phyloP scores from a whole-genome alignment of 2,113 vertebrate species.

The Psettodes erumei region DNA sequence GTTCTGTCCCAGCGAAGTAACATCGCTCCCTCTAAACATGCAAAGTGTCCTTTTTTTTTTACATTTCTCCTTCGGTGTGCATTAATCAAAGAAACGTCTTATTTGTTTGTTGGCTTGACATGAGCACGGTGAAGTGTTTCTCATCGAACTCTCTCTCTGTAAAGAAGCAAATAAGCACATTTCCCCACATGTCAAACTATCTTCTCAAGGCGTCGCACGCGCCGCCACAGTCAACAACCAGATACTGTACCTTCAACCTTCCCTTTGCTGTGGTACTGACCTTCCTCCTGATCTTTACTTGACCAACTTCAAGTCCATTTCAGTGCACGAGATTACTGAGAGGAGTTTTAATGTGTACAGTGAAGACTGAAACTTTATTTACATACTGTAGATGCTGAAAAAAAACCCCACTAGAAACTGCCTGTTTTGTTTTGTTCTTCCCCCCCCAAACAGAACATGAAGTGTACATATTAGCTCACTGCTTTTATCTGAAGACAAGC shows the following conservation, averaged over 20 bases:
- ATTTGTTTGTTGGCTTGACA: neutral
- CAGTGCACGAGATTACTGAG: conserved; percentile 55
- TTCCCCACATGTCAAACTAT: conserved; percentile 16
- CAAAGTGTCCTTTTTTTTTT: neutral
- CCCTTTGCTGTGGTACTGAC: conserved; percentile 68
- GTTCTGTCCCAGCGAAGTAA: neutral
- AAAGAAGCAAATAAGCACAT: neutral
- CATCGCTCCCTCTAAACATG: neutral
- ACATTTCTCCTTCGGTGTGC: neutral
- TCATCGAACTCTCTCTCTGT: neutral
- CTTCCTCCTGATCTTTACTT: conserved; percentile 70
- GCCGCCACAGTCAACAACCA: conserved; percentile 25
- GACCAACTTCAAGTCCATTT: conserved; percentile 52
- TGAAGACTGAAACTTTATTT: conserved; percentile 50
- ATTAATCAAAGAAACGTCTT: neutral
- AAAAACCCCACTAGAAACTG: conserved; percentile 49
- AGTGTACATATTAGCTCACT: conserved; percentile 72
- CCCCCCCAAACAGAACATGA: conserved; percentile 45
- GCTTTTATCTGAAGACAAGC: conserved; percentile 57
- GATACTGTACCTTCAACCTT: conserved; percentile 20
- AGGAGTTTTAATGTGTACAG: conserved; percentile 55
- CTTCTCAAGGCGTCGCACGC: conserved; percentile 14
- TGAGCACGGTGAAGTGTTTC: neutral
- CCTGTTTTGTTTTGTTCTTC: conserved; percentile 46
- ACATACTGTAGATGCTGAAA: conserved; percentile 56